Evolutionary conservation across 2,888 invertebrate genomes (phyloP).

Genomic region (Dasysyrphus tricinctus): DNA sequence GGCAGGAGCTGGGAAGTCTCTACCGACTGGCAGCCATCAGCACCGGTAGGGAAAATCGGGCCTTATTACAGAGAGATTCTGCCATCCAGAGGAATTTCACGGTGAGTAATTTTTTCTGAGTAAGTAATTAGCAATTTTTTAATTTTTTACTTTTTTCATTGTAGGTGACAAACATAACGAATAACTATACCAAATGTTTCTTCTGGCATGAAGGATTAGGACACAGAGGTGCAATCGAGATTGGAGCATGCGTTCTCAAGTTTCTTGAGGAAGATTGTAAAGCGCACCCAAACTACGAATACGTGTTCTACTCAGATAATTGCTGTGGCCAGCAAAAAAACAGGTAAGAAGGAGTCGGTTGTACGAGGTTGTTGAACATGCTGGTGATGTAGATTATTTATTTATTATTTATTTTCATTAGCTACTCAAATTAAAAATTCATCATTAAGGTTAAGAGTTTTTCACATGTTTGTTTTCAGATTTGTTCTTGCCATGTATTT

Average conservation of each 20-base stretch:
- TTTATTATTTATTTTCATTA: constrained; percentile 25
- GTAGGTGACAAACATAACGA: constrained; percentile 36
- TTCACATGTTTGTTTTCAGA: constrained; percentile 35
- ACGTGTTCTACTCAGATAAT: constrained; percentile 20
- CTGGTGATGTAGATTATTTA: constrained; percentile 23
- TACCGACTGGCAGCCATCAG: no score
- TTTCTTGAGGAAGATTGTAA: constrained; percentile 21
- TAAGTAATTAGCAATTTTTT: background rate
- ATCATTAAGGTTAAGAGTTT: constrained; percentile 32
- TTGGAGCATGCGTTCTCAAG: constrained; percentile 16
- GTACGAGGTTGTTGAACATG: constrained; percentile 19
- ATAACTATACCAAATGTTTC: constrained; percentile 36
- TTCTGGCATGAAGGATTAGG: constrained; percentile 38
- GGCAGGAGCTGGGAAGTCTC: no score
- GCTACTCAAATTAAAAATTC: constrained; percentile 21
- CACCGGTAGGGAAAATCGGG: no score
- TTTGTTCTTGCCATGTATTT: constrained; percentile 44
- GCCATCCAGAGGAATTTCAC: no score
- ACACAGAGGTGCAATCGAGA: constrained; percentile 1
- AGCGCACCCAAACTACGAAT: constrained; percentile 8
- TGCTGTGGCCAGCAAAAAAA: constrained; percentile 33
- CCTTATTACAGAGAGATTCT: no score
- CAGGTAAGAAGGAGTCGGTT: constrained; percentile 43
- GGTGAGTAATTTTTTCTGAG: no score
- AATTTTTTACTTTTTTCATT: constrained; percentile 42